Evolutionary conservation across 2,888 invertebrate genomes (phyloP).

Genomic region (Ischnura elegans): DNA sequence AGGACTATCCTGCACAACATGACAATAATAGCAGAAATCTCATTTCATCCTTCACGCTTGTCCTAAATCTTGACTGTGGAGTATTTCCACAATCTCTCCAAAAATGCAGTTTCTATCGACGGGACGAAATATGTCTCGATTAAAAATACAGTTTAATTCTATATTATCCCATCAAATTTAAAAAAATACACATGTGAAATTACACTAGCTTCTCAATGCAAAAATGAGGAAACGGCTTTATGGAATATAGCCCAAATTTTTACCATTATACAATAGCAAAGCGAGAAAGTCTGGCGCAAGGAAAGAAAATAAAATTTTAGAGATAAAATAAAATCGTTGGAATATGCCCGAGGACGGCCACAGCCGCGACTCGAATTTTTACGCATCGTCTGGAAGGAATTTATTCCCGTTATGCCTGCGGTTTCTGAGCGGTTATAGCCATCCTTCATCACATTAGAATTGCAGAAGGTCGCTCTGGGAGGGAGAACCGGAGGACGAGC

Average conservation of each 20-base stretch:
- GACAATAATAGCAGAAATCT: too few relatives aligned
- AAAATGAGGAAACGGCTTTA: too few relatives aligned
- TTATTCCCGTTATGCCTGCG: slow-evolving; percentile 21
- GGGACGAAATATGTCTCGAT: too few relatives aligned
- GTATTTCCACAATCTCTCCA: too few relatives aligned
- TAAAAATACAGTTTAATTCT: too few relatives aligned
- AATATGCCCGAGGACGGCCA: background rate
- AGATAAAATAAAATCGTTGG: background rate
- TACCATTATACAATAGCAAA: too few relatives aligned
- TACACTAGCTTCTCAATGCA: background rate
- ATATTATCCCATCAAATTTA: background rate
- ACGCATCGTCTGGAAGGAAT: background rate
- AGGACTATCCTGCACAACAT: too few relatives aligned
- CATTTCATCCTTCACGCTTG: too few relatives aligned
- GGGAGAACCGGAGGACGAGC: background rate
- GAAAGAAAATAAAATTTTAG: background rate
- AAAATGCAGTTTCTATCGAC: too few relatives aligned
- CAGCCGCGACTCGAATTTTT: slow-evolving; percentile 26
- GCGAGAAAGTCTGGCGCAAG: background rate
- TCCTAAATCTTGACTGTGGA: too few relatives aligned
- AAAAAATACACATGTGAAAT: background rate
- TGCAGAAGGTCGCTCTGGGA: background rate
- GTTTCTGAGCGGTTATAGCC: slow-evolving; percentile 22
- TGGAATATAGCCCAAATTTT: too few relatives aligned
- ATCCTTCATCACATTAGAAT: slow-evolving; percentile 15